Evolutionary conservation across 2,797 vertebrate genomes (phyloP), one percentile per base, ranked within the genome.

Genomic region (Enteromius radiatus): DNA sequence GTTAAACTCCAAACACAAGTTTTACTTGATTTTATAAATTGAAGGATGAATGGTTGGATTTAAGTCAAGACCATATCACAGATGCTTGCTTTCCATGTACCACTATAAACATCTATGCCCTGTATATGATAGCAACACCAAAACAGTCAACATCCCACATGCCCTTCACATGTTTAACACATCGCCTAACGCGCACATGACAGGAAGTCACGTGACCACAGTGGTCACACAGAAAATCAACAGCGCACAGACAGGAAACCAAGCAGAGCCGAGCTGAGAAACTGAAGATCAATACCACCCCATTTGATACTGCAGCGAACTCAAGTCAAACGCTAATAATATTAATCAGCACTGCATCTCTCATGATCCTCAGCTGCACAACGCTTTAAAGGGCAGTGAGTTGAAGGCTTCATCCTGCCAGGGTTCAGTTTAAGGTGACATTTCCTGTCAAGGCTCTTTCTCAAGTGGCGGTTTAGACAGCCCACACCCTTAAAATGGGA

Each of bases 241-340:
- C 73, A 59, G n/a, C 3, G 10, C 23, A 77, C 41, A 78, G 61
- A 76, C 68, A 84, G 86, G 82, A 86, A 83, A 76, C 47, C 45
- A 9, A 49, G 28, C 38, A 10, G 23, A 15, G 43, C n/a, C 8
- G 19, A 54, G 54, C 28, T 31, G 17, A 31, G 28, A 36, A 23
- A 11, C 19, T 31, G 76, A 26, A 33, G 47, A 54, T 54, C 71
- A 76, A 80, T 28, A 12, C n/a, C 11, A 23, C 54, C 52, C 12
- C 17, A 83, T 49, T 45, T 70, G 11, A 45, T 47, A 82, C 21
- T 9, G 5, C 28, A 9, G 6, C 70, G 21, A 38, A 63, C 23
- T 52, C 12, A 47, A 36, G 33, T 28, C 41, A 64, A 43, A 31
- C 0, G 1, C 41, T 78, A 31, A 33, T 47, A 36, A 73, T 17